Evolutionary conservation across 2,888 invertebrate genomes (phyloP), one percentile per base, ranked within the genome.

Genomic region (Drepanosiphum platanoidis): DNA sequence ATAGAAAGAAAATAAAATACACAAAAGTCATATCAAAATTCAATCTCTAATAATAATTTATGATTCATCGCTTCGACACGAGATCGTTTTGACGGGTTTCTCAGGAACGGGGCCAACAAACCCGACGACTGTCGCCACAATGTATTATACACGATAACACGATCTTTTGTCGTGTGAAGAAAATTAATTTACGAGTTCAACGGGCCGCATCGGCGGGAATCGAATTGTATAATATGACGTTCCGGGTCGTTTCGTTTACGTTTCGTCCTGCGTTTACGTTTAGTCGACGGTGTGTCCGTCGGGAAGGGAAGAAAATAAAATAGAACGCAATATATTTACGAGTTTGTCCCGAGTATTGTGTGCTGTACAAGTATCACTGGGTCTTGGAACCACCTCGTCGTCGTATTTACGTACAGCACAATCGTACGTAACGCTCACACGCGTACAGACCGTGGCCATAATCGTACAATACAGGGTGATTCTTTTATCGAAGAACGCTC

Each of bases 251-350:
- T n/a, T n/a, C n/a, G n/a, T n/a, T n/a, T n/a, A n/a, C 9, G 39
- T 52, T 52, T 52, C 52, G 1, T 52, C 18, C 52, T 22, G 22
- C 22, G 52, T 18, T 15, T 15, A 52, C 7, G 22, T 3, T n/a
- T n/a, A n/a, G n/a, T n/a, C n/a, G n/a, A n/a, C n/a, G n/a, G n/a
- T n/a, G n/a, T n/a, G n/a, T n/a, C 1, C 52, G 61, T 27, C 61
- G 27, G 22, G 9, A 27, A 61, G n/a, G 15, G 15, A 61, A 71
- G 5, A 11, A 27, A 71, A 71, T 32, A 39, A 52, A 27, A 72
- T 74, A 52, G n/a, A 52, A 52, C 74, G 74, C 32, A 52, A 74
- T 74, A 52, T 5, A 32, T 52, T 74, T 74, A 74, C 34, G 74
- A 52, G 74, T 34, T 74, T 5, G 74, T 61, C 22, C 27, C 0